Percentiles rank a stretch among this genome's conserved stretches.
Conservation (phyloP, 2,888 invertebrate species). For the Epinotia nisella region DNA sequence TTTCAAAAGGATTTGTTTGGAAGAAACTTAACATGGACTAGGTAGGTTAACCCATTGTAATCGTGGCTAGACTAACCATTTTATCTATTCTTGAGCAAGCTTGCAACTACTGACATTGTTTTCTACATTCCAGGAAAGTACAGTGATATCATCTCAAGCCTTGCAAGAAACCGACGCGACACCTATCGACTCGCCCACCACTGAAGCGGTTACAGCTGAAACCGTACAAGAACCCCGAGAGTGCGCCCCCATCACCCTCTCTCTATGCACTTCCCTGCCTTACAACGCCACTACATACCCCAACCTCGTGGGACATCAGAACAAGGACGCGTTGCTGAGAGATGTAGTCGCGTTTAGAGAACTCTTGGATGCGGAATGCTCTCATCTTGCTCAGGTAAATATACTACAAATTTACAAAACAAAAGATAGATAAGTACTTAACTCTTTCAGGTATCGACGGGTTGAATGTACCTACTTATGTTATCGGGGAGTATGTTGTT, state of each 20-base stretch:
- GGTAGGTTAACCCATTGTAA: neutral
- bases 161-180: constrained; percentile 73
- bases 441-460: too few relatives aligned
- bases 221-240: constrained; percentile 86
- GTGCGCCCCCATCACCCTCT: constrained; percentile 87
- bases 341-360: constrained; percentile 93
- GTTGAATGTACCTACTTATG: too few relatives aligned
- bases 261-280: constrained; percentile 88
- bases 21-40: neutral
- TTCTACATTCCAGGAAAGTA: constrained; percentile 70
- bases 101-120: constrained; percentile 15
- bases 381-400: constrained; percentile 89
- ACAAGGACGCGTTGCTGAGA: constrained; percentile 86
- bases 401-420: neutral
- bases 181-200: constrained; percentile 69
- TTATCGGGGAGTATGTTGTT: too few relatives aligned
- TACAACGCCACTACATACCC: constrained; percentile 94
- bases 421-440: neutral
- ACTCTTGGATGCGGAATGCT: constrained; percentile 96
- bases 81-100: neutral
- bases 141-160: constrained; percentile 76
- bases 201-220: constrained; percentile 67
- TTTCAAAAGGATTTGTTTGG: neutral
- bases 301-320: constrained; percentile 89
- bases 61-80: too few relatives aligned